Percentiles rank a stretch among this genome's conserved stretches.
Conservation (phyloP, 2,888 invertebrate genomes). For the Rotaria macrura region DNA sequence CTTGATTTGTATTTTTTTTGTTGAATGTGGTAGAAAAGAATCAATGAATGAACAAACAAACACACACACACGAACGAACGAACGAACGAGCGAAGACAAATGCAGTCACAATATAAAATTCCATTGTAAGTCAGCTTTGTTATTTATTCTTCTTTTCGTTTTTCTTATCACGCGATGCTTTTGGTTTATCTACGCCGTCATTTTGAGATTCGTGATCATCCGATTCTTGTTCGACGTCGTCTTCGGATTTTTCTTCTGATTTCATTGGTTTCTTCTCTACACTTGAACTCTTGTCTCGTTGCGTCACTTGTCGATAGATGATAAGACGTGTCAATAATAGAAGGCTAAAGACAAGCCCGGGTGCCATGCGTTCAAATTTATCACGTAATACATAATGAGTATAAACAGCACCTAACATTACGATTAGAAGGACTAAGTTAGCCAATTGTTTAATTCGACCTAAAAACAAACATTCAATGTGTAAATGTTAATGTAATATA, state of each 20-base stretch:
- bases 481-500: too few species aligned
- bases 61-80: background rate
- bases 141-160: background rate
- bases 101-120: background rate
- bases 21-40: background rate
- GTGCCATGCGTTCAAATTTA: conserved; percentile 47
- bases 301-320: conserved; percentile 43
- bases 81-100: background rate
- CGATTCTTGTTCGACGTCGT: background rate
- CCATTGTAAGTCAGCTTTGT: background rate
- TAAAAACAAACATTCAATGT: too few species aligned
- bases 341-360: conserved; percentile 48
- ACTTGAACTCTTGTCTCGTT: conserved; percentile 24
- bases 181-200: background rate
- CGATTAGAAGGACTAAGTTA: conserved; percentile 67
- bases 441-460: conserved; percentile 80
- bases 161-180: background rate
- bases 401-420: conserved; percentile 80
- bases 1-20: background rate
- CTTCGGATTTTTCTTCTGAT: background rate
- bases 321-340: conserved; percentile 47
- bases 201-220: background rate
- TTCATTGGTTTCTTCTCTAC: background rate
- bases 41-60: background rate
- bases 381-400: conserved; percentile 54